These are phyloP conservation scores for Prochilodus magdalenae DNA, from an alignment of 2,113 vertebrate species.

Conservation along the genomic window DNA sequence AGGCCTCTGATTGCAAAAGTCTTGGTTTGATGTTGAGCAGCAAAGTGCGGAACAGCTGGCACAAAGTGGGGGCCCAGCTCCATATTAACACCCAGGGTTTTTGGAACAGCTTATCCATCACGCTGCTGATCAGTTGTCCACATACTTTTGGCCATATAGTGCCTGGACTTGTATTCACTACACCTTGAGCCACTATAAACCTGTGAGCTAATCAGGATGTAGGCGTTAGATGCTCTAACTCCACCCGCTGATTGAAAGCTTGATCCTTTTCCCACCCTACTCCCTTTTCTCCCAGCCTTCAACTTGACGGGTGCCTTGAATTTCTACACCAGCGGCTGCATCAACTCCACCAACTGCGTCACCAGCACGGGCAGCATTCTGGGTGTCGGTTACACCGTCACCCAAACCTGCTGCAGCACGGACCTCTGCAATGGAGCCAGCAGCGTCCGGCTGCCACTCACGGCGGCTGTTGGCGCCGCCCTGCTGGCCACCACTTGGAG, in stretches of 20 bases:
- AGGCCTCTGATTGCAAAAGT: too few relatives aligned
- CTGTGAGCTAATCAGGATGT: too few relatives aligned
- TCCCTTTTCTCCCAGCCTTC: slow-evolving; percentile 47
- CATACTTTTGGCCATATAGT: too few relatives aligned
- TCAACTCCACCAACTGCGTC: slow-evolving; percentile 47
- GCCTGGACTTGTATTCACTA: too few relatives aligned
- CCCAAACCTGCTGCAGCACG: slow-evolving; percentile 55
- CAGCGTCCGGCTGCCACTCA: slow-evolving; percentile 42
- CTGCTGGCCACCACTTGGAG: slow-evolving; percentile 40
- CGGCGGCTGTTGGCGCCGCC: slow-evolving; percentile 39
- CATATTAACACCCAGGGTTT: too few relatives aligned
- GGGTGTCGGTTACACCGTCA: slow-evolving; percentile 51
- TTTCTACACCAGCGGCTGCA: slow-evolving; percentile 51
- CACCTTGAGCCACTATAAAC: too few relatives aligned
- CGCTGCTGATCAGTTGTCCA: too few relatives aligned
- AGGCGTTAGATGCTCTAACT: too few relatives aligned
- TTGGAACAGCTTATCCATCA: too few relatives aligned
- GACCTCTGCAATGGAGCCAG: slow-evolving; percentile 59
- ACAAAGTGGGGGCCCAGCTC: too few relatives aligned
- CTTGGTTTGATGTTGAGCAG: too few relatives aligned
- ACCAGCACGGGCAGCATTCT: slow-evolving; percentile 35
- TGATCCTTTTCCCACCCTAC: not conserved
- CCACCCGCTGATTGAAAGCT: not conserved
- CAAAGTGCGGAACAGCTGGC: too few relatives aligned
- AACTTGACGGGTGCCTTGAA: slow-evolving; percentile 34